Percentiles rank a stretch among this genome's conserved stretches.
Evolutionary conservation across 2,888 invertebrate species (phyloP).

Genomic region (Stratiomys singularior): DNA sequence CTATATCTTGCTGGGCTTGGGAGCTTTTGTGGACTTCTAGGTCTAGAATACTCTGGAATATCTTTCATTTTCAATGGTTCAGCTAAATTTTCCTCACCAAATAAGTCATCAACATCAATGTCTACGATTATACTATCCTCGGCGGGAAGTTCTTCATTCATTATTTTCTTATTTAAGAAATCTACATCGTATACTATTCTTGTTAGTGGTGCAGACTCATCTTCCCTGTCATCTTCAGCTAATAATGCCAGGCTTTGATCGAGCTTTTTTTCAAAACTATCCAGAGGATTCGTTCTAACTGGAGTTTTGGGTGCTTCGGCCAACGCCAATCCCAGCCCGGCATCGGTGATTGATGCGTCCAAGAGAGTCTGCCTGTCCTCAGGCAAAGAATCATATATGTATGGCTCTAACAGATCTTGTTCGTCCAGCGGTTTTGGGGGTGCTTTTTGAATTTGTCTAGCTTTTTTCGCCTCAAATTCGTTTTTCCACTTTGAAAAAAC

Average conservation of each 20-base stretch:
- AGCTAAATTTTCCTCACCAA: background rate
- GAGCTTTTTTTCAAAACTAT: conserved; percentile 43
- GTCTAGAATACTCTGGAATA: background rate
- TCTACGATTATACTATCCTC: conserved; percentile 33
- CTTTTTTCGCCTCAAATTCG: conserved; percentile 9
- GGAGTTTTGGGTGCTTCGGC: conserved; percentile 7
- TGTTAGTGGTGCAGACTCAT: too few relatives aligned
- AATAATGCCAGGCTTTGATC: conserved; percentile 43
- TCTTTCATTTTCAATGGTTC: conserved; percentile 20
- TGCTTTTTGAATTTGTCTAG: background rate
- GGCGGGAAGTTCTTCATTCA: conserved; percentile 16
- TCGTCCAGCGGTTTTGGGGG: background rate
- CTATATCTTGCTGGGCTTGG: conserved; percentile 5
- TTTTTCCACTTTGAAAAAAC: background rate
- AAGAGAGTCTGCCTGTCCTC: background rate
- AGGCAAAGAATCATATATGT: conserved; percentile 16
- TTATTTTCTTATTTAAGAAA: conserved; percentile 40
- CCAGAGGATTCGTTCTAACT: conserved; percentile 25
- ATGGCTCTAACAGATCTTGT: conserved; percentile 47
- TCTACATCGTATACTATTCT: conserved; percentile 34
- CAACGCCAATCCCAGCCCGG: background rate
- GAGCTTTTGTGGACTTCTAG: background rate
- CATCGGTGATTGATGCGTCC: conserved; percentile 33
- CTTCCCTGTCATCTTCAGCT: background rate
- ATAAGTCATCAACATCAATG: conserved; percentile 16